Evolutionary conservation across 2,113 vertebrate species (phyloP).

Genomic region (Poecilia latipinna): DNA sequence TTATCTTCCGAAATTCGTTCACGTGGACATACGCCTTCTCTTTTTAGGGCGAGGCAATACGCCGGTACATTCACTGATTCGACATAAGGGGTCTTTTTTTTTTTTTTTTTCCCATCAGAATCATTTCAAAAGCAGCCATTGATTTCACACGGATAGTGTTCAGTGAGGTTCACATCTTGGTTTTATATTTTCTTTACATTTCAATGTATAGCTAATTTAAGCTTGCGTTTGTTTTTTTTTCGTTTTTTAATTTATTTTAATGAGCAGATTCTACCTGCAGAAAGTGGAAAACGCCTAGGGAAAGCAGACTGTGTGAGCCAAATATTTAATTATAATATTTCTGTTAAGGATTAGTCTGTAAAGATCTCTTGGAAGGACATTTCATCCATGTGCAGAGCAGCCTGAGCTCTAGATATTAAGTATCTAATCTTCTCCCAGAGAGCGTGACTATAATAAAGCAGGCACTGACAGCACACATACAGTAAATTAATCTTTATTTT

Average conservation of each 20-base stretch:
- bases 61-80: neutral
- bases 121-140: neutral
- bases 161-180: neutral
- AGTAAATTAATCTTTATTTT: slow-evolving; percentile 41
- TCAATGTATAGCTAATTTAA: slow-evolving; percentile 3
- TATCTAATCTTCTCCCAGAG: slow-evolving; percentile 31
- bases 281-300: slow-evolving; percentile 29
- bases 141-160: neutral
- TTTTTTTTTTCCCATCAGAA: slow-evolving; percentile 1
- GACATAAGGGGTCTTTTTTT: slow-evolving; percentile 3
- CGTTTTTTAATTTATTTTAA: neutral
- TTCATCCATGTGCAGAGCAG: slow-evolving; percentile 48
- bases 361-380: slow-evolving; percentile 57
- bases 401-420: slow-evolving; percentile 44
- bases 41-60: slow-evolving; percentile 46
- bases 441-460: slow-evolving; percentile 30
- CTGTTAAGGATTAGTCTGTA: slow-evolving; percentile 61
- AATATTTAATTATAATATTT: slow-evolving; percentile 71
- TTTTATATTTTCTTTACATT: neutral
- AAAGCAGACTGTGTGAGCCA: slow-evolving; percentile 49
- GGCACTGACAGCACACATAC: slow-evolving; percentile 6
- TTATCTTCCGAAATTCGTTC: slow-evolving; percentile 41
- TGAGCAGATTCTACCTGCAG: slow-evolving; percentile 19
- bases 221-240: slow-evolving; percentile 9
- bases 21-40: neutral